Percentiles rank a stretch among this genome's conserved stretches.
Conservation (phyloP, 2,797 vertebrate genomes). For the Takifugu rubripes region DNA sequence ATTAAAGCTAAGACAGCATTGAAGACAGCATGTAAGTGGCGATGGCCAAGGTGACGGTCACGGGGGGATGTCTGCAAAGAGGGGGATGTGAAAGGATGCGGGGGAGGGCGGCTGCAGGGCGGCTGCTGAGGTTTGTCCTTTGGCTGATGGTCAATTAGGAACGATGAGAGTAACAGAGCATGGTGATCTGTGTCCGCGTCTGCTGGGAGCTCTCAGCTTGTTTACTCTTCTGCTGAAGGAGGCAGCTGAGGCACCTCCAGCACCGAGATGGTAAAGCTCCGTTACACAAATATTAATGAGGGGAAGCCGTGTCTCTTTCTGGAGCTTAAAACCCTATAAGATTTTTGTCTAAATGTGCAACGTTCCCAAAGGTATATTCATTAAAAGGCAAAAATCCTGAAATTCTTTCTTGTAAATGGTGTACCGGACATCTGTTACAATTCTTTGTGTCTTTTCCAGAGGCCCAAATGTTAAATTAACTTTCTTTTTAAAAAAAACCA, state of each 20-base stretch:
- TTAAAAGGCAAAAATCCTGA: too few relatives aligned
- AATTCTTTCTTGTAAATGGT: too few relatives aligned
- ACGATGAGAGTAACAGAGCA: conserved; percentile 41
- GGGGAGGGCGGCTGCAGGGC: conserved; percentile 29
- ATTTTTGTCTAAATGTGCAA: too few relatives aligned
- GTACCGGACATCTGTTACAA: too few relatives aligned
- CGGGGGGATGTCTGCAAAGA: conserved; percentile 10
- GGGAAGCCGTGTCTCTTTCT: conserved; percentile 15
- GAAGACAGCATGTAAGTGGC: conserved; percentile 18
- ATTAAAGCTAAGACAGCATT: conserved; percentile 21
- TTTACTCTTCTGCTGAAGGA: conserved; percentile 53
- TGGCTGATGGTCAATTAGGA: conserved; percentile 65
- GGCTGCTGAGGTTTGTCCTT: conserved; percentile 47
- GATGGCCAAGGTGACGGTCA: not conserved
- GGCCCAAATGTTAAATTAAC: too few relatives aligned
- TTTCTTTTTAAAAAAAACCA: too few relatives aligned
- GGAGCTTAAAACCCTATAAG: too few relatives aligned
- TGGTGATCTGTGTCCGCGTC: conserved; percentile 35
- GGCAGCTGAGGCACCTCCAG: conserved; percentile 55
- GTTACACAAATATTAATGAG: conserved; percentile 45
- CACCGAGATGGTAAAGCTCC: conserved; percentile 28
- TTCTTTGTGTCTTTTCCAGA: too few relatives aligned
- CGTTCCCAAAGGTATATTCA: too few relatives aligned
- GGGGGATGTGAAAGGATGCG: conserved; percentile 16
- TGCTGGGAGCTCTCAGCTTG: conserved; percentile 57